Conservation (phyloP, 2,888 invertebrate species). For the Hemicrepidius hirtus region DNA sequence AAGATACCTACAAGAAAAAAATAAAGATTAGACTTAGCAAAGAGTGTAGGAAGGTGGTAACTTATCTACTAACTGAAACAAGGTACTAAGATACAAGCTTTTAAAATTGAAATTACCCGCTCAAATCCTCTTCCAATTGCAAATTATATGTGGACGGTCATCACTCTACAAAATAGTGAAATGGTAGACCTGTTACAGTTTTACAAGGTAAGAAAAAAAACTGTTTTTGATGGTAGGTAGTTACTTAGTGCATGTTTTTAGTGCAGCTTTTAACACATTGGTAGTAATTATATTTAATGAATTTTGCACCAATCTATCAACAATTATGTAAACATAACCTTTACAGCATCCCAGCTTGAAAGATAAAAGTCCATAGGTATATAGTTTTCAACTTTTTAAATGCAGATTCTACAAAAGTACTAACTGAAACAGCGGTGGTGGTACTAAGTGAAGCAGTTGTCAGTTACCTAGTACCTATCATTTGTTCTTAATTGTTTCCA, state of each 20-base stretch:
- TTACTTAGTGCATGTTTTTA: too few species aligned
- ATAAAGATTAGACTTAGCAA: too few species aligned
- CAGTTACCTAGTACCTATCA: slow-evolving; percentile 20
- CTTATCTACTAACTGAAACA: slow-evolving; percentile 15
- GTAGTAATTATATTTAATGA: too few species aligned
- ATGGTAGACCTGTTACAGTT: slow-evolving; percentile 17
- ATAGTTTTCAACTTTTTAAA: slow-evolving; percentile 30
- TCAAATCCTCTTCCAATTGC: slow-evolving; percentile 27
- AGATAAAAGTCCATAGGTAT: slow-evolving; percentile 28
- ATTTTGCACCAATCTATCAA: too few species aligned
- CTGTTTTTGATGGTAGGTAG: too few species aligned
- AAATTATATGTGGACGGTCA: slow-evolving; percentile 32
- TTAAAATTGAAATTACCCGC: slow-evolving; percentile 31
- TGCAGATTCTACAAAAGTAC: slow-evolving; percentile 27
- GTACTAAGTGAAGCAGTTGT: slow-evolving; percentile 29
- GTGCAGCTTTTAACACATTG: too few species aligned
- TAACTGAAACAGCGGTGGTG: slow-evolving; percentile 31
- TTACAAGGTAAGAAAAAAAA: too few species aligned
- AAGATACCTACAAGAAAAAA: too few species aligned
- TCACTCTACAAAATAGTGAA: slow-evolving; percentile 32
- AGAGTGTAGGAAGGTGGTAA: too few species aligned
- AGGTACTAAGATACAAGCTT: slow-evolving; percentile 26
- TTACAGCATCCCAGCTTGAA: not conserved
- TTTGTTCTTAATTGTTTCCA: slow-evolving; percentile 10
- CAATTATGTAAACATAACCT: slow-evolving; percentile 4